These are phyloP conservation scores for Drosophila suzukii DNA, from an alignment of 1,140 invertebrate genomes.

Conservation along the genomic window DNA sequence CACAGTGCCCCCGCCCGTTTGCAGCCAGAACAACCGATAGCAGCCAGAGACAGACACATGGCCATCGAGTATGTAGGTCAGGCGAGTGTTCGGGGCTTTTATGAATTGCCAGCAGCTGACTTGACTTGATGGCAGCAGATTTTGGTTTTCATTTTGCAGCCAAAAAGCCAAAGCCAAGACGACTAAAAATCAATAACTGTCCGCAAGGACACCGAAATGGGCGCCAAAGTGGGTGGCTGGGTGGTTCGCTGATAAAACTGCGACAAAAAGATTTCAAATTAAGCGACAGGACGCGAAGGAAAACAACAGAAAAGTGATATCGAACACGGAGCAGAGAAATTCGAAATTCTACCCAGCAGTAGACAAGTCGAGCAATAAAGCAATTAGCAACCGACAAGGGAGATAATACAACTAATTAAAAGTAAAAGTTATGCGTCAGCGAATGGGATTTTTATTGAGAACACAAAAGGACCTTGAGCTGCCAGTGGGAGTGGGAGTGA, in stretches of 20 bases:
- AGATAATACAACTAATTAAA: conserved; percentile 83
- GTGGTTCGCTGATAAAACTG: conserved; percentile 66
- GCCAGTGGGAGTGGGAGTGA: neutral
- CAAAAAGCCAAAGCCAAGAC: conserved; percentile 49
- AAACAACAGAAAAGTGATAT: conserved; percentile 26
- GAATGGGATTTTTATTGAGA: conserved; percentile 81
- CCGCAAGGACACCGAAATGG: conserved; percentile 58
- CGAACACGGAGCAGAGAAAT: conserved; percentile 7
- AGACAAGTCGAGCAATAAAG: conserved; percentile 69
- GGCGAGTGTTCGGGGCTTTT: conserved; percentile 57
- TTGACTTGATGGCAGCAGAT: conserved; percentile 66
- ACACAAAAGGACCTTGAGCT: conserved; percentile 29
- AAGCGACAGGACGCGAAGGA: conserved; percentile 47
- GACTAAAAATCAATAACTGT: conserved; percentile 75
- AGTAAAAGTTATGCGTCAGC: conserved; percentile 82
- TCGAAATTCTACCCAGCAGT: conserved; percentile 5
- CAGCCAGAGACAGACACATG: conserved; percentile 43
- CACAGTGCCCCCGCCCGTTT: neutral
- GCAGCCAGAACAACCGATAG: conserved; percentile 28
- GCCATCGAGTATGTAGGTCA: conserved; percentile 68
- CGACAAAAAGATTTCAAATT: conserved; percentile 76
- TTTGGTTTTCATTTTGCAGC: conserved; percentile 74
- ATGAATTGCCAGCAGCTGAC: conserved; percentile 78
- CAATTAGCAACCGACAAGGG: conserved; percentile 79
- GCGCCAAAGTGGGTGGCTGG: conserved; percentile 15